Conservation (phyloP, 2,888 invertebrate genomes). For the Papilio elwesi region DNA sequence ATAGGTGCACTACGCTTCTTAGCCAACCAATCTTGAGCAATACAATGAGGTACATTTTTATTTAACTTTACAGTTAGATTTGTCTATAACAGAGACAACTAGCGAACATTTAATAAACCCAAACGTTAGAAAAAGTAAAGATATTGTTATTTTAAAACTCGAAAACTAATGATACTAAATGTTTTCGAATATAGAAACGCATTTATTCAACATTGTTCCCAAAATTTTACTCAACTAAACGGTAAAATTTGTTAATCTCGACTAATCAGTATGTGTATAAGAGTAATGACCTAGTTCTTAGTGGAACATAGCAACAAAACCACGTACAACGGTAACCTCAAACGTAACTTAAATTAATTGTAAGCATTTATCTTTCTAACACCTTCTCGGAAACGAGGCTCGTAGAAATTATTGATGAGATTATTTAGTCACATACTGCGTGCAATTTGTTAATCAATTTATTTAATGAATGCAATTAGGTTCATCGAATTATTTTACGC, state of each 20-base stretch:
- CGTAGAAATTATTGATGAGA: constrained; percentile 7
- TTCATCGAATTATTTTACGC: neutral
- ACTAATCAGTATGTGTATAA: no score
- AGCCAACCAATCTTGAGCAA: neutral
- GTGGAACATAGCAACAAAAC: constrained; percentile 3
- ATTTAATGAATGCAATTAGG: neutral
- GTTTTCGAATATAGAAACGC: no score
- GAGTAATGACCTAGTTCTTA: constrained; percentile 15
- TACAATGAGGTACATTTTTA: constrained; percentile 8
- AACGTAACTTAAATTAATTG: constrained; percentile 17
- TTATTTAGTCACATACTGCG: neutral
- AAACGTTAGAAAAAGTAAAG: no score
- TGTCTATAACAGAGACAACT: no score
- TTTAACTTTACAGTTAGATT: neutral
- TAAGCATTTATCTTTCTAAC: constrained; percentile 17
- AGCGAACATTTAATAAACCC: no score
- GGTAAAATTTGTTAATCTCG: no score
- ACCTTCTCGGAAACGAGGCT: constrained; percentile 11
- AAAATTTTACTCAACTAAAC: no score
- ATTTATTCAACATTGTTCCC: no score
- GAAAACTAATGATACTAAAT: no score
- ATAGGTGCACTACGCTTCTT: constrained; percentile 8
- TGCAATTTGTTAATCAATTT: constrained; percentile 4
- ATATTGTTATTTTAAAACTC: no score
- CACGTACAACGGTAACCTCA: constrained; percentile 6